These are phyloP conservation scores for Brachylomia viminalis DNA, from an alignment of 2,888 invertebrate genomes.

Conservation along the genomic window DNA sequence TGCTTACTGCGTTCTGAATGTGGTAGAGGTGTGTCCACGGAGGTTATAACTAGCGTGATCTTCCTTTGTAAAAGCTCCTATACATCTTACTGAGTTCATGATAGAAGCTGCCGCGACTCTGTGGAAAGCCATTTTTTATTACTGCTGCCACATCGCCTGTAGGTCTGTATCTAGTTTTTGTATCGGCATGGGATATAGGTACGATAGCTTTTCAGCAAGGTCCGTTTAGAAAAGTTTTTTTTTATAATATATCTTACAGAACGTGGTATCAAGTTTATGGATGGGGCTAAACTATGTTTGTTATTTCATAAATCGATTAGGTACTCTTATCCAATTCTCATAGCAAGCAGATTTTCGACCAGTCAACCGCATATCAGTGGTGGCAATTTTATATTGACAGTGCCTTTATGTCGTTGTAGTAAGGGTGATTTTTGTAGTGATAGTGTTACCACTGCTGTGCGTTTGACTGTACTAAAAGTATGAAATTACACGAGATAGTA, in stretches of 20 bases:
- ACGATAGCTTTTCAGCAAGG: neutral
- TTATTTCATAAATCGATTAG: too few relatives aligned
- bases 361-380: too few relatives aligned
- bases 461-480: too few relatives aligned
- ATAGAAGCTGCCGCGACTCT: neutral
- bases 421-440: too few relatives aligned
- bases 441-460: too few relatives aligned
- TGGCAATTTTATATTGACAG: too few relatives aligned
- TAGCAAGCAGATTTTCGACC: too few relatives aligned
- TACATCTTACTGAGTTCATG: neutral
- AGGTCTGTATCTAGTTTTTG: neutral
- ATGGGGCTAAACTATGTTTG: too few relatives aligned
- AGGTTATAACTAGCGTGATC: neutral
- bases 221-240: neutral
- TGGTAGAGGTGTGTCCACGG: slow-evolving; percentile 16
- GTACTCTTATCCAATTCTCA: too few relatives aligned
- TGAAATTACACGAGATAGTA: neutral
- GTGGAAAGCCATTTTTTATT: neutral
- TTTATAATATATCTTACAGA: too few relatives aligned
- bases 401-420: too few relatives aligned
- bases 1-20: slow-evolving; percentile 39
- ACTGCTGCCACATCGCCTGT: neutral
- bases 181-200: neutral
- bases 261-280: too few relatives aligned
- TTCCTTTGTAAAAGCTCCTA: neutral